Conservation (phyloP, 2,113 vertebrate species). For the Cyprinus carpio region DNA sequence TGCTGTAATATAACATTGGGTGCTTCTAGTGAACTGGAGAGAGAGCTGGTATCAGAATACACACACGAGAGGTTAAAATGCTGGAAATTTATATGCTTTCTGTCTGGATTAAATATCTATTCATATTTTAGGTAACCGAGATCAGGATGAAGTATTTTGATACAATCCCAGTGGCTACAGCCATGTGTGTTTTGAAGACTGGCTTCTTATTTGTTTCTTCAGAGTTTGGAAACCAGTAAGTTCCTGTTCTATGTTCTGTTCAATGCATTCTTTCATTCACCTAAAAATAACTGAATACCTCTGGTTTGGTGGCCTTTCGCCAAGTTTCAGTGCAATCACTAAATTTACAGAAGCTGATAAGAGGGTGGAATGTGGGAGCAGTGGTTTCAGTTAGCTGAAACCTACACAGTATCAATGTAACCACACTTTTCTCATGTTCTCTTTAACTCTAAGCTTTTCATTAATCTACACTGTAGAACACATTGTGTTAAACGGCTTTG, state of each 20-base stretch:
- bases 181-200: slow-evolving; percentile 98
- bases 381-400: not conserved
- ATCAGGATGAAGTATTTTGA: slow-evolving; percentile 98
- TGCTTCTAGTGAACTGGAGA: not conserved
- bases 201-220: slow-evolving; percentile 97
- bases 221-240: slow-evolving; percentile 99
- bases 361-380: not conserved
- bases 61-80: not conserved
- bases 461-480: not conserved
- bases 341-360: not conserved
- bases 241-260: slow-evolving; percentile 54
- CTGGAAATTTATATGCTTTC: not conserved
- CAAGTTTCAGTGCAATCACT: not conserved
- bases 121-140: slow-evolving; percentile 87
- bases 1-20: not conserved
- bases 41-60: not conserved
- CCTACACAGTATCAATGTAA: not conserved
- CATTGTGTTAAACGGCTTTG: not conserved
- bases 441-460: not conserved
- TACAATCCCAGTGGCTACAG: slow-evolving; percentile 93
- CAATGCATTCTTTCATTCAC: not conserved
- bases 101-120: not conserved
- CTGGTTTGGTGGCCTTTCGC: not conserved
- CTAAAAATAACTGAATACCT: not conserved
- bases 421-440: not conserved